A percentile compares a stretch with the other conserved stretches of the same genome.
These are phyloP conservation scores for Eupithecia subumbrata DNA, from an alignment of 2,888 invertebrate genomes.

Conservation along the genomic window DNA sequence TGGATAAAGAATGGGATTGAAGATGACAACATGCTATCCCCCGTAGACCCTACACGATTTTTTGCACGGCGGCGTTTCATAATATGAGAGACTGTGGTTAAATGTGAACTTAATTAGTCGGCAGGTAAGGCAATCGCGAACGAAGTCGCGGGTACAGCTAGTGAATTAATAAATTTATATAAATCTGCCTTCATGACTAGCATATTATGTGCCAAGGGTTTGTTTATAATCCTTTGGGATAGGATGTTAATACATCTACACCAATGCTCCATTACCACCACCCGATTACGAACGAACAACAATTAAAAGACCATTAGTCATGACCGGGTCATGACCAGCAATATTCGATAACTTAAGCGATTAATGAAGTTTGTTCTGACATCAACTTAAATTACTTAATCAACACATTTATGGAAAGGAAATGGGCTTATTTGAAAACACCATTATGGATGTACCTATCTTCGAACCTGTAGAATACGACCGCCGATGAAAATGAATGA, in stretches of 20 bases:
- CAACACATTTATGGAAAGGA: background rate
- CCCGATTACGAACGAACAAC: background rate
- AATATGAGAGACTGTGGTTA: no score
- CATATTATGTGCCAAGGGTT: background rate
- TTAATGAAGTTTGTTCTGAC: background rate
- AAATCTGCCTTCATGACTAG: no score
- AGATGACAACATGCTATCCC: no score
- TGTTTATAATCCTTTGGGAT: background rate
- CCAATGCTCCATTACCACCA: conserved; percentile 8
- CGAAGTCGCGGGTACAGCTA: no score
- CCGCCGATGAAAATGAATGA: no score
- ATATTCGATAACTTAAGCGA: background rate
- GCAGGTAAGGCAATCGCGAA: no score
- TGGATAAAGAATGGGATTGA: no score
- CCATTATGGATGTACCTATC: background rate
- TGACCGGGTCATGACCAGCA: background rate
- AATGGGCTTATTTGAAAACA: background rate
- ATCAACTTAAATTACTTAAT: background rate
- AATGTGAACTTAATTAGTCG: no score
- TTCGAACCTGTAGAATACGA: background rate
- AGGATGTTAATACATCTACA: background rate
- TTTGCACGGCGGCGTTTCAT: no score
- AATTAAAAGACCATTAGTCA: conserved; percentile 17
- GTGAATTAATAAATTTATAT: no score
- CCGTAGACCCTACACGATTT: no score